These are phyloP conservation scores for Philotrypesis tridentata DNA, from an alignment of 1,140 invertebrate genomes.

Conservation along the genomic window DNA sequence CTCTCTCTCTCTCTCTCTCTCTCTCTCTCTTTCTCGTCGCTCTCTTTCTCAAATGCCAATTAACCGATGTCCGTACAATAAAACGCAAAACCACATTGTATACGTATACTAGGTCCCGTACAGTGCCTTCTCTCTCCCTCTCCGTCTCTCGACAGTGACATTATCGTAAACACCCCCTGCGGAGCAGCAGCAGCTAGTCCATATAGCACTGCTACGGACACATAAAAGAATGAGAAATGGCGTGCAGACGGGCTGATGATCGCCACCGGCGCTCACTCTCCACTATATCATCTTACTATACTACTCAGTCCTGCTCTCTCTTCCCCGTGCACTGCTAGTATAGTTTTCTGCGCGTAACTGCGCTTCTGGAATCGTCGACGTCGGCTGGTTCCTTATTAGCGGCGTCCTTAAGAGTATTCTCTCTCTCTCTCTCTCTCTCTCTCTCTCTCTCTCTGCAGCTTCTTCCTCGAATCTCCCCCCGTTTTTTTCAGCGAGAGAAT, in stretches of 20 bases:
- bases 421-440: background rate
- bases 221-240: constrained; percentile 36
- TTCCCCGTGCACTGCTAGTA: background rate
- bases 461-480: constrained; percentile 15
- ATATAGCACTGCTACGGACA: background rate
- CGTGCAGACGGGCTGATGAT: constrained; percentile 3
- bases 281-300: background rate
- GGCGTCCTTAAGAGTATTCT: background rate
- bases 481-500: background rate
- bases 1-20: too few relatives aligned
- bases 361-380: background rate
- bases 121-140: too few relatives aligned
- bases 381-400: constrained; percentile 8
- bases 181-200: background rate
- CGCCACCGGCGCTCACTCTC: background rate
- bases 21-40: too few relatives aligned
- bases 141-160: background rate
- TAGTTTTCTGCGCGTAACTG: background rate
- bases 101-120: too few relatives aligned
- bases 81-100: background rate
- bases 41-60: background rate
- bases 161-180: constrained; percentile 5
- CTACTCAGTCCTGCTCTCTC: background rate
- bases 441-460: background rate
- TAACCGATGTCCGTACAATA: background rate